Base-by-base conservation (phyloP, 2,888 invertebrate species). In the Byasa hedistus region DNA sequence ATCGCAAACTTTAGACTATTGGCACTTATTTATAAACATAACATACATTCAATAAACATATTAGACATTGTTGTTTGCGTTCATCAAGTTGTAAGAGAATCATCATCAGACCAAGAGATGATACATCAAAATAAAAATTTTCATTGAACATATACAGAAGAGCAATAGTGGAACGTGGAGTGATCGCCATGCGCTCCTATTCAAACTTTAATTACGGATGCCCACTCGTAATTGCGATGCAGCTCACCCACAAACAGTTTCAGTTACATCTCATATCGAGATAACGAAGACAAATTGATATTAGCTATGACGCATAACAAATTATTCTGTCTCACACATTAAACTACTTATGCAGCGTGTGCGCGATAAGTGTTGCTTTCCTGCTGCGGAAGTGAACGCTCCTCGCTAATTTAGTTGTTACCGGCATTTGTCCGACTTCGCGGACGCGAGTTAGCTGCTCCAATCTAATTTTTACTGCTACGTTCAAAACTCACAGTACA, bases 281-380 rank as follows among this genome's bases (percentile, higher is more conserved):
- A 74, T 75, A 74, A 77, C 73, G 73, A 75, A 75, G 76, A 76
- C 71, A 71, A 74, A 79, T 78, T 76, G 80, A 76, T 77, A 76
- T 69, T 68, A 72, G 69, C 69, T 69, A 75, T 78, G 79, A 77
- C 80, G 77, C 74, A 76, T 74, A 73, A 78, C 77, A 75, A 77
- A 78, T 79, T 75, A 77, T 72, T 66, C 66, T 70, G 70, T 71
- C 69, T 69, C 66, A 62, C 66, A 59, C 68, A 65, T 65, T 61
- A 68, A 69, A 68, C 68, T 67, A 63, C 56, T 64, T 69, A 76
- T 69, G 75, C 80, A 76, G 72, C 48, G 22, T 79, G 74, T 76
- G 76, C 76, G 78, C 79, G 80, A 80, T 86, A 87, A 89, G 85
- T 86, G 84, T 80, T 79, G 78, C 80, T 86, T 87, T 89, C 89